Base-by-base conservation (phyloP, 2,113 vertebrate species). In the Polypterus senegalus region DNA sequence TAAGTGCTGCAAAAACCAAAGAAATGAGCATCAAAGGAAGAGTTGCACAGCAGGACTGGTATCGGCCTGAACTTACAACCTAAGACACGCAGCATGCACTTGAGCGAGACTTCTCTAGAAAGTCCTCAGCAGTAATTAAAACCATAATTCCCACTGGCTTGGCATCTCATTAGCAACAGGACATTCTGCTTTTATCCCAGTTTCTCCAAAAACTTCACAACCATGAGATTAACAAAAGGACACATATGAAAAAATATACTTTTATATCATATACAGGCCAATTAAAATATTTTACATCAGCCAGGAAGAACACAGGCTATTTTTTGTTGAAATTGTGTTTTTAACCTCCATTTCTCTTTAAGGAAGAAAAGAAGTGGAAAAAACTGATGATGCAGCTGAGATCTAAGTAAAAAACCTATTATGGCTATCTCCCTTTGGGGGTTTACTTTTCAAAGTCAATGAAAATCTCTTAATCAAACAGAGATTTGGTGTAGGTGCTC, bases 81-180 rank as follows among this genome's bases (percentile, higher is more conserved):
- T 87, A 83, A 90, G 89, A 93, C 89, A 86, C 87, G 89, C 90
- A 85, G 84, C 82, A 83, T 86, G 86, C 86, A 87, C 85, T 85
- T 78, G 85, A 73, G 68, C 80, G 78, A 79, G 75, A 82, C 88
- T 87, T 89, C 89, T 84, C 85, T 83, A 79, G 86, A 76, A 81
- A 84, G 82, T 88, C 74, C 86, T 87, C 89, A 74, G 82, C 83
- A 91, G 91, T 93, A 97, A 98, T 97, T 98, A 98, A 95, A 95
- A 93, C 89, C 89, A 85, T 85, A 88, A 86, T 87, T 84, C 94
- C 90, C 82, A 88, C 89, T 89, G 91, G 83, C 87, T 88, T 81
- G 70, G 86, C 88, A 87, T 93, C 92, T 94, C 92, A 95, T 97
- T 98, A 97, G 88, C 89, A 81, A 87, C 78, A 83, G 87, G 86